Base-by-base conservation (phyloP, 2,113 vertebrate genomes). In the Ifrita kowaldi region DNA sequence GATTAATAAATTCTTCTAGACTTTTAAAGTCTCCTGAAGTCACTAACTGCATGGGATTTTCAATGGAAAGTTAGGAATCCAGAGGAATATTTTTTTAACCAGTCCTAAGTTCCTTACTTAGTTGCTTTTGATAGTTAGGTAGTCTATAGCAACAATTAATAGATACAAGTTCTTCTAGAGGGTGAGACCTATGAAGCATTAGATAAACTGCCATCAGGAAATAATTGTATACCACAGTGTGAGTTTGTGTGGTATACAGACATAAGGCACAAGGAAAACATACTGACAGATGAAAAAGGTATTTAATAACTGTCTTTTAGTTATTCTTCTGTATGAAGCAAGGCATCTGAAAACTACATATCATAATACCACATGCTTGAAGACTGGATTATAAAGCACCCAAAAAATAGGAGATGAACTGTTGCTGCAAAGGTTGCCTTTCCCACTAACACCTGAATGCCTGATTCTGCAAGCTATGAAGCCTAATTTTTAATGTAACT, bases 331-430 rank as follows among this genome's bases (percentile, higher is more conserved):
- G 20, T 10, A 80, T 17, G 14, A 86, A 50, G 37, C 9, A 30
- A 77, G 11, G 32, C 32, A 81, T 53, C 19, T 26, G 33, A 81
- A 86, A 90, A 55, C 30, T 3, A 8, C 19, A n/a, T 35, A n/a
- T 22, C 13, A 42, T 21, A 69, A 86, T 65, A 65, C 4, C 12
- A 35, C 0, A 1, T 19, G 12, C 1, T 0, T 77, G 20, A 77
- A 17, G 20, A 90, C 37, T 70, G 59, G 57, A 76, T 77, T 53
- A 70, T 13, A 83, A 84, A 73, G 26, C 22, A 70, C 15, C 6
- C 30, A 69, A 14, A 73, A 89, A 95, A 71, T 2, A 13, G 37
- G 49, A 76, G 41, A 68, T 33, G 44, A 87, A 42, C n/a, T 33
- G 37, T 10, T 47, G 30, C 21, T 71, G 39, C 32, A 57, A 12